These are phyloP conservation scores for Gastrophryne carolinensis DNA, from an alignment of 2,797 vertebrate species.

Conservation along the genomic window DNA sequence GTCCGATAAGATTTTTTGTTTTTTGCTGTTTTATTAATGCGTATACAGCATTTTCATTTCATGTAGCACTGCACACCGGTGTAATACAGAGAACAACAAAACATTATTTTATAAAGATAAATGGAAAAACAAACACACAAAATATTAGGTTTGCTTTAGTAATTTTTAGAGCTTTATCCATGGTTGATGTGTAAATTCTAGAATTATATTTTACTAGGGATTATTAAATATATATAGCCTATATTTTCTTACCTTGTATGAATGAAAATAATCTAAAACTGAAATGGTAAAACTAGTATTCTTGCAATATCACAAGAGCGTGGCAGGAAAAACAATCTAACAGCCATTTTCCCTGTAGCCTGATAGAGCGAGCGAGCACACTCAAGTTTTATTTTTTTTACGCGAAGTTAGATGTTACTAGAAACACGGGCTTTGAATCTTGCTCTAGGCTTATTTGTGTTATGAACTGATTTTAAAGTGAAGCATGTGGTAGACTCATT, in stretches of 20 bases:
- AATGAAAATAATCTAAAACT: constrained; percentile 1
- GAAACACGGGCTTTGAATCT: constrained; percentile 1
- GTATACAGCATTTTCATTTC: too few relatives aligned
- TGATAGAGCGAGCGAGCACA: background rate
- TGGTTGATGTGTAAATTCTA: too few relatives aligned
- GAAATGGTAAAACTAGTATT: constrained; percentile 6
- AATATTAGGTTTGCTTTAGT: too few relatives aligned
- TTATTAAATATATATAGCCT: background rate
- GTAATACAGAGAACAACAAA: too few relatives aligned
- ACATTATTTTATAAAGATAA: too few relatives aligned
- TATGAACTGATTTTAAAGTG: constrained; percentile 18
- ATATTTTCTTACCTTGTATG: background rate
- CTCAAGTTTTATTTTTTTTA: background rate
- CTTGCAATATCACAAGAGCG: background rate
- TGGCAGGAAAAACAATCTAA: background rate
- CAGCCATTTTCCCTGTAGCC: background rate
- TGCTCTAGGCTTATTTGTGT: constrained; percentile 29
- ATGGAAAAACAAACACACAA: too few relatives aligned
- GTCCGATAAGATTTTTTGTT: too few relatives aligned
- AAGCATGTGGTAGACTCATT: constrained; percentile 9
- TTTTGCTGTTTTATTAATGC: too few relatives aligned
- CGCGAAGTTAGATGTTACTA: background rate
- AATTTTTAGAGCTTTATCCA: too few relatives aligned
- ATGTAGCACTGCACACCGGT: too few relatives aligned
- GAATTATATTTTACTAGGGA: background rate